A percentile compares a stretch with the other conserved stretches of the same genome.
Conservation (phyloP, 2,888 invertebrate genomes). For the Petrolisthes cinctipes region DNA sequence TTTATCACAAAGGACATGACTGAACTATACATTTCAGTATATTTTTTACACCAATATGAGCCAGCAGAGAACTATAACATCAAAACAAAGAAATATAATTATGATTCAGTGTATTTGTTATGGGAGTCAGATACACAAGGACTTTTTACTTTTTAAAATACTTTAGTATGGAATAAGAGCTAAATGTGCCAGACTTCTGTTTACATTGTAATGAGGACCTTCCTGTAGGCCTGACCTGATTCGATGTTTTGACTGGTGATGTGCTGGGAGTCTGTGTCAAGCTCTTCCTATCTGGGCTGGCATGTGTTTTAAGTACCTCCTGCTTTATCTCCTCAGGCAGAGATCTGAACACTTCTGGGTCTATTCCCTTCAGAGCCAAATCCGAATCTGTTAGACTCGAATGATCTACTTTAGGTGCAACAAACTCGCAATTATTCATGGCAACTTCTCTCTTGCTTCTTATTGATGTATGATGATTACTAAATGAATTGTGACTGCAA, state of each 20-base stretch:
- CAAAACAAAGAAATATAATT: too few relatives aligned
- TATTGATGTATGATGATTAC: not conserved
- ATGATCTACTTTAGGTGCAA: not conserved
- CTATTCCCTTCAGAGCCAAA: slow-evolving; percentile 31
- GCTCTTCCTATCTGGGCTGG: not conserved
- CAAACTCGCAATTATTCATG: not conserved
- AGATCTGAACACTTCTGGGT: slow-evolving; percentile 44
- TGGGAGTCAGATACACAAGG: too few relatives aligned
- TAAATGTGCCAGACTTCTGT: not conserved
- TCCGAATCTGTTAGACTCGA: not conserved
- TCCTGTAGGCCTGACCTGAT: not conserved
- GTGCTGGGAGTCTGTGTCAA: not conserved
- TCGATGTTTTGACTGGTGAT: not conserved
- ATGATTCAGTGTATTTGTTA: too few relatives aligned
- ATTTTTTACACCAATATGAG: too few relatives aligned
- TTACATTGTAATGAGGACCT: not conserved
- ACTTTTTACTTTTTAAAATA: slow-evolving; percentile 36
- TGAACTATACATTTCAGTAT: too few relatives aligned
- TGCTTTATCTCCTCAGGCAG: slow-evolving; percentile 46
- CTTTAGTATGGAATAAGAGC: slow-evolving; percentile 34
- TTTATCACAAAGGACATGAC: too few relatives aligned
- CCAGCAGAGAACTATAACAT: too few relatives aligned
- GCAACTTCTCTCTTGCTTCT: not conserved
- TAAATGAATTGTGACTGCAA: not conserved
- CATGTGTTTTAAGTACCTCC: slow-evolving; percentile 39